phyloP scores from a whole-genome alignment of 2,888 invertebrate species.

The Tethea ocularis region DNA sequence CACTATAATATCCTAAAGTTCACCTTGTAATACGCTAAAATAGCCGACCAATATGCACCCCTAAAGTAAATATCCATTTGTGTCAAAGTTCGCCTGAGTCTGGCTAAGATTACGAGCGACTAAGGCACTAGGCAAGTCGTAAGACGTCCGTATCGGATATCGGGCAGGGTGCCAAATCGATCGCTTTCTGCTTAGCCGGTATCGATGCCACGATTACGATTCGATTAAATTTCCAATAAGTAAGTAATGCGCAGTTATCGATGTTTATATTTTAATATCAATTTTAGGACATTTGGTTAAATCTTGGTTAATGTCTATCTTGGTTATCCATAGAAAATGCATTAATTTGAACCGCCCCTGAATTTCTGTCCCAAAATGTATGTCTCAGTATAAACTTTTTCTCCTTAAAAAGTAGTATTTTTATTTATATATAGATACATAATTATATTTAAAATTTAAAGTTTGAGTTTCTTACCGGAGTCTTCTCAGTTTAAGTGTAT shows the following conservation, averaged over 20 bases:
- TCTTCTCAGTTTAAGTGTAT: no score
- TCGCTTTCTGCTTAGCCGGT: slow-evolving; percentile 30
- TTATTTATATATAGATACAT: no score
- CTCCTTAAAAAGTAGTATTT: no score
- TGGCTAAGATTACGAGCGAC: slow-evolving; percentile 33
- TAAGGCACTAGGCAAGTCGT: slow-evolving; percentile 40
- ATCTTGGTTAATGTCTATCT: no score
- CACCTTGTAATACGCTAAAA: slow-evolving; percentile 10
- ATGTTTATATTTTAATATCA: neutral
- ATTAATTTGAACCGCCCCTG: no score
- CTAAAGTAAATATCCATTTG: slow-evolving; percentile 15
- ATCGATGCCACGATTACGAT: neutral
- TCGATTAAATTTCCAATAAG: neutral
- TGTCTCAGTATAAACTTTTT: no score
- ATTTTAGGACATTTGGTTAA: neutral
- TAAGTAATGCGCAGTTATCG: neutral
- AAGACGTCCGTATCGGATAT: slow-evolving; percentile 30
- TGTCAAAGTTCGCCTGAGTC: neutral
- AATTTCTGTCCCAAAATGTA: no score
- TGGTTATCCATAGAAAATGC: no score
- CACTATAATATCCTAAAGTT: slow-evolving; percentile 11
- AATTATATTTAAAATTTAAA: no score
- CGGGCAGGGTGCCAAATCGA: slow-evolving; percentile 61
- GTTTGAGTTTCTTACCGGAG: no score
- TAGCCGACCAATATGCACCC: slow-evolving; percentile 30